Evolutionary conservation across 2,888 invertebrate species (phyloP).

Genomic region (Argyresthia goedartella): DNA sequence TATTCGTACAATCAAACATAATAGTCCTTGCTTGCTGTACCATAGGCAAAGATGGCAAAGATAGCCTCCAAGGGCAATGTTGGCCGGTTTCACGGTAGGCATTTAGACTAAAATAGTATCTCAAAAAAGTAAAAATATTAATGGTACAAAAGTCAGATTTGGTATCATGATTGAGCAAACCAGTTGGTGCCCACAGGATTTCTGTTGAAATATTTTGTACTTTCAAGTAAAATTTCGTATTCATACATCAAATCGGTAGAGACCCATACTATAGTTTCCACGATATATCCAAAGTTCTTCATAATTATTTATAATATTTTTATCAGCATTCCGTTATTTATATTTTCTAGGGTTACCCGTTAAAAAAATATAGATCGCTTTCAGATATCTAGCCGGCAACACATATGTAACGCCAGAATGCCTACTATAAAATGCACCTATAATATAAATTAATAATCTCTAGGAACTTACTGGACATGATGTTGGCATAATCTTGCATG

Average conservation of each 20-base stretch:
- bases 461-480: slow-evolving; percentile 48
- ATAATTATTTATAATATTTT: slow-evolving; percentile 9
- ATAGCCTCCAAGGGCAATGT: too few relatives aligned
- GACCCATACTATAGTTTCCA: too few relatives aligned
- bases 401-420: too few relatives aligned
- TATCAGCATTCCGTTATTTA: background rate
- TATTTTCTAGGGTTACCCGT: background rate
- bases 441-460: slow-evolving; percentile 27
- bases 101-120: background rate
- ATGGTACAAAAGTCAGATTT: background rate
- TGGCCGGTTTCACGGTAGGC: too few relatives aligned
- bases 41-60: too few relatives aligned
- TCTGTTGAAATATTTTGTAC: background rate
- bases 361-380: background rate
- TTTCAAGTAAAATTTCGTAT: background rate
- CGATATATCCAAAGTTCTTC: slow-evolving; percentile 5
- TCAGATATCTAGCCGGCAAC: too few relatives aligned
- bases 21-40: too few relatives aligned
- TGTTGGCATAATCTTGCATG: slow-evolving; percentile 5
- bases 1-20: too few relatives aligned
- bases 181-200: background rate
- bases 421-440: slow-evolving; percentile 53
- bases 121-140: background rate
- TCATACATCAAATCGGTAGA: background rate
- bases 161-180: slow-evolving; percentile 8